Base-by-base conservation (phyloP, 2,888 invertebrate species). In the Steinernema hermaphroditum region DNA sequence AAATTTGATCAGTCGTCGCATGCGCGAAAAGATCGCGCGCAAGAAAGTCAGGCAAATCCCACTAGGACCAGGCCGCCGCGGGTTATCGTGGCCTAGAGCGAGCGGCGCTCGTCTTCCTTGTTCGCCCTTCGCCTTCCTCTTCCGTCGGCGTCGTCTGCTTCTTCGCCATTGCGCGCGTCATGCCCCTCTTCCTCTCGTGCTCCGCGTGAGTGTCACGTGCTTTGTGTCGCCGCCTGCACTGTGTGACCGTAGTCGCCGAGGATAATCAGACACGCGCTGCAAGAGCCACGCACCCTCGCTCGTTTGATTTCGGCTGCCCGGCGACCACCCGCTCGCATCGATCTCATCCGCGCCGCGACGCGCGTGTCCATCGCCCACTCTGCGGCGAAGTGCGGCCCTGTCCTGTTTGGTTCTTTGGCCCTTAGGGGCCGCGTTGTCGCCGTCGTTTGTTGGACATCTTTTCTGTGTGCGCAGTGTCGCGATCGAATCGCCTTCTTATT, bases 291-390 rank as follows among this genome's bases (percentile, higher is more conserved):
- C 2, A 1, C 32, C 16, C 2, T n/a, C 32, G 32, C 19, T 14
- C 16, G 12, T 34, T 62, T 27, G 62, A 62, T 62, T 62, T 62
- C 2, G 6, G 6, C 37, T 37, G 6, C 4, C 37, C 37, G 12
- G 37, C 37, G 6, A 12, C 62, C 62, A 32, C 62, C 22, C 62
- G 62, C 62, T 12, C 62, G 62, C 62, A 34, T 62, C 62, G 62
- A 62, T 62, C 37, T 37, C 62, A 34, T 62, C 32, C 32, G 62
- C 62, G 62, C 9, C 32, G 32, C 32, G 62, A 32, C 24, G 37
- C 12, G 37, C 12, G 37, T 37, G 37, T 37, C 37, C 37, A 37
- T 37, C 37, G 37, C n/a, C n/a, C n/a, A n/a, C n/a, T 37, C 37
- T 37, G 37, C 37, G 37, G 37, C 37, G 37, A 37, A 37, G 37